These are phyloP conservation scores for Pectinophora gossypiella DNA, from an alignment of 1,140 invertebrate genomes.

Conservation along the genomic window DNA sequence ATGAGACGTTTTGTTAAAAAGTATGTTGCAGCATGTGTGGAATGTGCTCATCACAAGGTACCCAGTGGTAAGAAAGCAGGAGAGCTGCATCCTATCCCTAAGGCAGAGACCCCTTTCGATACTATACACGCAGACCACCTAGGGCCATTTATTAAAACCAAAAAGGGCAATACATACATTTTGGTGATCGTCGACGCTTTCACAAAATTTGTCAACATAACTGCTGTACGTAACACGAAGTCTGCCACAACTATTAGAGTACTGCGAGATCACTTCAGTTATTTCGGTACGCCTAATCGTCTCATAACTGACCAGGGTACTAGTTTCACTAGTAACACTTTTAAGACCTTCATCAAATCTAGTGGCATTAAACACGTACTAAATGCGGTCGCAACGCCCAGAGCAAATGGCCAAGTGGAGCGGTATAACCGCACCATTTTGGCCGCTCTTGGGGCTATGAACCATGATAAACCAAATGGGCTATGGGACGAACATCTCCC, in stretches of 20 bases:
- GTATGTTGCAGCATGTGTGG: not conserved
- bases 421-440: conserved; percentile 10
- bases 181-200: not conserved
- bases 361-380: conserved; percentile 3
- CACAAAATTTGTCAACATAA: not conserved
- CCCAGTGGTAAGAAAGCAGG: not conserved
- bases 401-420: conserved; percentile 10
- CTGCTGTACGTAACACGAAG: not conserved
- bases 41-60: conserved; percentile 4
- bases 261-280: not conserved
- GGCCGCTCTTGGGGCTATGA: conserved; percentile 9
- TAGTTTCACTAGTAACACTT: not conserved
- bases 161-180: not conserved
- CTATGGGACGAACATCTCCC: conserved; percentile 4
- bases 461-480: not conserved
- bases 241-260: not conserved
- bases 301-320: conserved; percentile 1
- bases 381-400: conserved; percentile 4
- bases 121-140: not conserved
- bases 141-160: not conserved
- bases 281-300: not conserved
- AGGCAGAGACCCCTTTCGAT: not conserved
- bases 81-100: not conserved
- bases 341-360: not conserved
- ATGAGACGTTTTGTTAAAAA: not conserved